A percentile compares a stretch with the other conserved stretches of the same genome.
These are phyloP conservation scores for Parnassius apollo DNA, from an alignment of 2,888 invertebrate genomes.

Conservation along the genomic window DNA sequence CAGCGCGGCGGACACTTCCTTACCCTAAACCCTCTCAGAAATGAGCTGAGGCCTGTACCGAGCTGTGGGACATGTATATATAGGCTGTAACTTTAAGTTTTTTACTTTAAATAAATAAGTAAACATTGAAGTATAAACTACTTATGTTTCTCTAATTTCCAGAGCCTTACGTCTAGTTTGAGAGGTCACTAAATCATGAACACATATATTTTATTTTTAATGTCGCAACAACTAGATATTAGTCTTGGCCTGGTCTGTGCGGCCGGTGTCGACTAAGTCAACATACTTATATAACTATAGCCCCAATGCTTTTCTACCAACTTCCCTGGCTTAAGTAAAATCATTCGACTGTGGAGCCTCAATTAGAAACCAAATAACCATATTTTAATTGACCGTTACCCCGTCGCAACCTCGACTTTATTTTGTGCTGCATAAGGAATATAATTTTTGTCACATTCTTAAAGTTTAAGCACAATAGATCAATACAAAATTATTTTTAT, in stretches of 20 bases:
- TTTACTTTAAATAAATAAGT: too few relatives aligned
- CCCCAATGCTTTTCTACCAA: slow-evolving; percentile 18
- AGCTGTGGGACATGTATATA: too few relatives aligned
- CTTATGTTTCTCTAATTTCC: too few relatives aligned
- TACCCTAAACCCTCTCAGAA: too few relatives aligned
- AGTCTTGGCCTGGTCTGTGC: not conserved
- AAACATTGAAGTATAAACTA: too few relatives aligned
- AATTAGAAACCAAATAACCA: slow-evolving; percentile 17
- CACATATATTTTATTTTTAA: too few relatives aligned
- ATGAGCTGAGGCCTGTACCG: too few relatives aligned
- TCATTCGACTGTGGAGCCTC: slow-evolving; percentile 11
- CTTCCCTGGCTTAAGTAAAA: slow-evolving; percentile 17
- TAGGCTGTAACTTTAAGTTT: too few relatives aligned
- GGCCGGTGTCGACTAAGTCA: not conserved
- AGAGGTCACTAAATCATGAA: too few relatives aligned
- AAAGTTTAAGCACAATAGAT: not conserved
- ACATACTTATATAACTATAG: slow-evolving; percentile 4
- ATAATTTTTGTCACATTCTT: slow-evolving; percentile 6
- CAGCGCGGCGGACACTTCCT: too few relatives aligned
- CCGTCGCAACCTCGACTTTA: not conserved
- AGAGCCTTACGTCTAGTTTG: too few relatives aligned
- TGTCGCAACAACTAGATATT: not conserved
- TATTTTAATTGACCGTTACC: slow-evolving; percentile 5
- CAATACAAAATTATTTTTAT: not conserved
- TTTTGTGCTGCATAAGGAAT: not conserved